Evolutionary conservation across 1,140 invertebrate genomes (phyloP).

Genomic region (Zophobas atratus): DNA sequence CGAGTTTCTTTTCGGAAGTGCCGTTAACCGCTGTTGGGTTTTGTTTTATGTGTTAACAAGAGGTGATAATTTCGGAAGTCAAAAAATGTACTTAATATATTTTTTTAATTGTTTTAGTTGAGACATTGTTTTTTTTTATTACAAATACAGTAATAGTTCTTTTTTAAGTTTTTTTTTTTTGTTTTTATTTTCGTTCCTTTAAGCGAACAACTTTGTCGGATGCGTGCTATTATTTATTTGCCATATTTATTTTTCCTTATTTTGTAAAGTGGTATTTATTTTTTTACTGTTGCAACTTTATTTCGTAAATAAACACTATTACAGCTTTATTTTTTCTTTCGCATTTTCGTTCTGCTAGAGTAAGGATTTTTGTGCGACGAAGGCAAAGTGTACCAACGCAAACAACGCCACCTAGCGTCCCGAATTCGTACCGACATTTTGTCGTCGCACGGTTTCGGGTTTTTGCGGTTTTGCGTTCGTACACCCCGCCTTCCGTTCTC

Average conservation of each 20-base stretch:
- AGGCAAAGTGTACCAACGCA: neutral
- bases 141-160: constrained; percentile 45
- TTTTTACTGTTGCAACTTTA: constrained; percentile 45
- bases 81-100: constrained; percentile 48
- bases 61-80: constrained; percentile 40
- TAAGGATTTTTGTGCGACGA: constrained; percentile 20
- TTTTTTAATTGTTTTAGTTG: constrained; percentile 47
- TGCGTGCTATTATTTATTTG: constrained; percentile 42
- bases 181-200: constrained; percentile 42
- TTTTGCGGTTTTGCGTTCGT: too few species aligned
- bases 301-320: constrained; percentile 45
- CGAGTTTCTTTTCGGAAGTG: constrained; percentile 17
- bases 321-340: constrained; percentile 40
- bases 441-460: too few species aligned
- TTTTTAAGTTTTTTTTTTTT: constrained; percentile 31
- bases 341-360: constrained; percentile 8
- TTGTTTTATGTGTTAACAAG: constrained; percentile 40
- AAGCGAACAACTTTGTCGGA: constrained; percentile 31
- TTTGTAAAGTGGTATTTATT: constrained; percentile 42
- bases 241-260: constrained; percentile 46
- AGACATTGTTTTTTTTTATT: constrained; percentile 44
- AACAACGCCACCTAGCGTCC: neutral
- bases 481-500: neutral
- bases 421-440: too few species aligned
- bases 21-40: constrained; percentile 39